Conservation (phyloP, 2,797 vertebrate genomes). For the Gymnoscopelus braueri region DNA sequence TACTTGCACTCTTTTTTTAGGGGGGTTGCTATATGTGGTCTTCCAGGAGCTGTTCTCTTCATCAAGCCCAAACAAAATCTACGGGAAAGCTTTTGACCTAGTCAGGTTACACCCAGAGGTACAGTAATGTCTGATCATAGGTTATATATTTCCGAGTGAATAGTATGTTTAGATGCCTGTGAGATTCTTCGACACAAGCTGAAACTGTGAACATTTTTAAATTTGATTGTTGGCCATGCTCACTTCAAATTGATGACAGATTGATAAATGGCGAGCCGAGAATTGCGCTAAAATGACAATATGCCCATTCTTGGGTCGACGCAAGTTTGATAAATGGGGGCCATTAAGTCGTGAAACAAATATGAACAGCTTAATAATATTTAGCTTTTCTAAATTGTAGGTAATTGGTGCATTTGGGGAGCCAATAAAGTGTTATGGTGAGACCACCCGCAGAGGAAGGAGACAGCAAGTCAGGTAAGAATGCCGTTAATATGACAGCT, state of each 20-base stretch:
- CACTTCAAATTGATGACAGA: no score
- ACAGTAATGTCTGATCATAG: slow-evolving; percentile 23
- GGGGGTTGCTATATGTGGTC: slow-evolving; percentile 92
- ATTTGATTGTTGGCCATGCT: no score
- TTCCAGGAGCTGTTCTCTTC: slow-evolving; percentile 96
- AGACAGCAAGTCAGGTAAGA: slow-evolving; percentile 92
- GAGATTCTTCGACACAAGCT: no score
- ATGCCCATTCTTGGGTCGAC: no score
- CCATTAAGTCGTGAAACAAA: background rate
- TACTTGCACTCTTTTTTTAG: slow-evolving; percentile 70
- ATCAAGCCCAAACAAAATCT: slow-evolving; percentile 93
- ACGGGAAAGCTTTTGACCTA: slow-evolving; percentile 90
- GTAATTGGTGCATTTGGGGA: slow-evolving; percentile 91
- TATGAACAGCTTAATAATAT: background rate
- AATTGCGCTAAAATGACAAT: no score
- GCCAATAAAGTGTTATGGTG: slow-evolving; percentile 93
- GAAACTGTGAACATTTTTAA: no score
- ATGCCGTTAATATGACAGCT: background rate
- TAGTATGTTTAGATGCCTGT: no score
- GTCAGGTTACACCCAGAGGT: slow-evolving; percentile 93
- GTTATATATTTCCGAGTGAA: no score
- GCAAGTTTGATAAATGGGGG: no score
- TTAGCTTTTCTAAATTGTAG: slow-evolving; percentile 67
- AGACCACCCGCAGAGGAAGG: slow-evolving; percentile 88
- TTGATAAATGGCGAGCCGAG: no score